Evolutionary conservation across 2,888 invertebrate genomes (phyloP).

Genomic region (Hypselothyrea guttata): DNA sequence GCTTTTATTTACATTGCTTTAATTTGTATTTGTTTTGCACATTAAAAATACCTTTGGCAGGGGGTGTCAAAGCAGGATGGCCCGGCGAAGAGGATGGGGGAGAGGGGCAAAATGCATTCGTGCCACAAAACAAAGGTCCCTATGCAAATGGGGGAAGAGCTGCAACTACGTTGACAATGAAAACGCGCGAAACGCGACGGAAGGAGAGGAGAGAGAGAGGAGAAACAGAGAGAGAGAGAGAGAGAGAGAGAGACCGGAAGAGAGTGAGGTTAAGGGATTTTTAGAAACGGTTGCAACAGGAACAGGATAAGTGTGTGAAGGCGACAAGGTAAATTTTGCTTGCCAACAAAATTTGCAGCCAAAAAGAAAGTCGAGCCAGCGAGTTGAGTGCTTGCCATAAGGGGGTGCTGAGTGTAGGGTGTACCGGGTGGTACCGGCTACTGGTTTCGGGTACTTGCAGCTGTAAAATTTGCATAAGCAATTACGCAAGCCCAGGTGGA

Average conservation of each 20-base stretch:
- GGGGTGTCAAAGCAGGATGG: background rate
- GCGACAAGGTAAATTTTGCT: conserved; percentile 40
- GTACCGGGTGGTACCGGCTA: conserved; percentile 1
- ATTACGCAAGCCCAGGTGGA: conserved; percentile 58
- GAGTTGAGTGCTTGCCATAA: background rate
- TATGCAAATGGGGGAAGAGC: conserved; percentile 11
- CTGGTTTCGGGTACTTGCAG: conserved; percentile 35
- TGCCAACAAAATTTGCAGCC: conserved; percentile 26
- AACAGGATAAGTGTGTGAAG: conserved; percentile 5
- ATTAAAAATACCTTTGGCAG: conserved; percentile 51
- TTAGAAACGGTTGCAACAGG: conserved; percentile 2
- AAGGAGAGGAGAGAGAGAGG: background rate
- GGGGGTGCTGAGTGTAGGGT: background rate
- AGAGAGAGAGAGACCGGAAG: background rate
- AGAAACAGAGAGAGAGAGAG: background rate
- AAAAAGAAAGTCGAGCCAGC: conserved; percentile 8
- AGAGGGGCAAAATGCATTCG: conserved; percentile 35
- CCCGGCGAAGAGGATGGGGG: background rate
- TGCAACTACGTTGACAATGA: conserved; percentile 44
- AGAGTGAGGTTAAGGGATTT: background rate
- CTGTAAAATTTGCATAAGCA: conserved; percentile 75
- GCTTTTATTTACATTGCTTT: conserved; percentile 63
- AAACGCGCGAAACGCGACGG: conserved; percentile 19
- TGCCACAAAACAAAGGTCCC: conserved; percentile 21
- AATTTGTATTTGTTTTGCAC: conserved; percentile 67